Evolutionary conservation across 2,888 invertebrate species (phyloP).

Genomic region (Drosophila antonietae): DNA sequence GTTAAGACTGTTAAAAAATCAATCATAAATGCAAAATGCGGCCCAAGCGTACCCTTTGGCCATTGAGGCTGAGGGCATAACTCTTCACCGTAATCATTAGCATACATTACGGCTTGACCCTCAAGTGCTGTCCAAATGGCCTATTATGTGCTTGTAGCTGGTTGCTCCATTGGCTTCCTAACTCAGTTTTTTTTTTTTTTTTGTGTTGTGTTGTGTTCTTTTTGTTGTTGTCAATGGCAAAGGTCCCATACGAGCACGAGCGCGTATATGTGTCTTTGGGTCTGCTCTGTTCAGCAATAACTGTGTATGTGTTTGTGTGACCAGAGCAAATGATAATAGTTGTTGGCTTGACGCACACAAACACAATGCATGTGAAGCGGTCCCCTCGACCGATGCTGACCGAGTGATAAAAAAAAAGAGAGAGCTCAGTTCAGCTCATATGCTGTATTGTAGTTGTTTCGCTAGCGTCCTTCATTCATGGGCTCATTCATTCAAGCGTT

Average conservation of each 20-base stretch:
- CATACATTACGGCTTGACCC: conserved; percentile 72
- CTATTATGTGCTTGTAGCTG: conserved; percentile 70
- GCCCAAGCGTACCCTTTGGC: conserved; percentile 33
- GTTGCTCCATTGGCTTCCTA: conserved; percentile 66
- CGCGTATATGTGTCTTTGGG: conserved; percentile 36
- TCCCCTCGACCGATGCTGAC: conserved; percentile 44
- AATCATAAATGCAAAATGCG: conserved; percentile 36
- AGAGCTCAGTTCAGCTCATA: conserved; percentile 18
- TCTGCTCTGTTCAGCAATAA: conserved; percentile 6
- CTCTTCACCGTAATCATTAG: conserved; percentile 72
- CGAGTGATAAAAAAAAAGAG: conserved; percentile 56
- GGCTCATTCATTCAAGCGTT: conserved; percentile 68
- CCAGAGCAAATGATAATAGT: conserved; percentile 65
- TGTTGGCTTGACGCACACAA: conserved; percentile 40
- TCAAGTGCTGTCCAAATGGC: conserved; percentile 71
- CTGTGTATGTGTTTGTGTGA: conserved; percentile 22
- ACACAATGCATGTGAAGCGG: conserved; percentile 12
- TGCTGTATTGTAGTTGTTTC: conserved; percentile 51
- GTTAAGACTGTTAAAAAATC: conserved; percentile 20
- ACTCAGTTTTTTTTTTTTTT: conserved; percentile 35
- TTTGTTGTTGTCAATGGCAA: conserved; percentile 36
- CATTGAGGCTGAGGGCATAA: conserved; percentile 40
- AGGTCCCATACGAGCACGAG: conserved; percentile 26
- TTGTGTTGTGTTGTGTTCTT: conserved; percentile 2
- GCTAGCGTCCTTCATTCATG: conserved; percentile 59